These are phyloP conservation scores for Sialia sialis DNA, from an alignment of 2,113 vertebrate genomes.

Conservation along the genomic window DNA sequence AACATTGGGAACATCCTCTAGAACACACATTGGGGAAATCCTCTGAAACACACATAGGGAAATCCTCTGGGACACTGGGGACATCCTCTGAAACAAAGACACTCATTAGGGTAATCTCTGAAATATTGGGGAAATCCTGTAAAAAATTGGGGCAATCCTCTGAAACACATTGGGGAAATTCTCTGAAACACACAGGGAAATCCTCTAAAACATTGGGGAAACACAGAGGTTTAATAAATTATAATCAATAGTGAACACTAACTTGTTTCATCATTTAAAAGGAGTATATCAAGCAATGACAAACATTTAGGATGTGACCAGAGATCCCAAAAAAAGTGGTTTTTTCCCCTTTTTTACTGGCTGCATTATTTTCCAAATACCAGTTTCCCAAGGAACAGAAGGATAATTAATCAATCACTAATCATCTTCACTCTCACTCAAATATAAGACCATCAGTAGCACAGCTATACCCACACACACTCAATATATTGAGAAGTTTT, in stretches of 20 bases:
- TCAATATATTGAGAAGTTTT: neutral
- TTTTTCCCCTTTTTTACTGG: neutral
- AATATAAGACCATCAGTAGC: neutral
- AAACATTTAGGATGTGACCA: neutral
- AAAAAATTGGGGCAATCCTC: no score
- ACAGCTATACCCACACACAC: neutral
- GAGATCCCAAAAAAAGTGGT: neutral
- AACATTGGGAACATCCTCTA: no score
- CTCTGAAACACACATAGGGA: no score
- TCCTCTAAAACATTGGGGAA: neutral
- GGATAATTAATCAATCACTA: neutral
- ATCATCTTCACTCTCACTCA: neutral
- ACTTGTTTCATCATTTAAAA: neutral
- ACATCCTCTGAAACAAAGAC: no score
- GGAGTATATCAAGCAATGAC: neutral
- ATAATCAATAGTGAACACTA: neutral
- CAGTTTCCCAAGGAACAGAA: neutral
- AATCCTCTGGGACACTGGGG: no score
- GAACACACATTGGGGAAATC: no score
- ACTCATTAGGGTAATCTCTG: no score
- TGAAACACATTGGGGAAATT: no score
- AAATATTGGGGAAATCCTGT: no score
- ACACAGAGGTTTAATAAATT: neutral
- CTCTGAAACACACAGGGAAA: no score
- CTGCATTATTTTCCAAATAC: neutral